These are phyloP conservation scores for Orbicella faveolata DNA, from an alignment of 64 coral and sea anemone species.

Conservation along the genomic window DNA sequence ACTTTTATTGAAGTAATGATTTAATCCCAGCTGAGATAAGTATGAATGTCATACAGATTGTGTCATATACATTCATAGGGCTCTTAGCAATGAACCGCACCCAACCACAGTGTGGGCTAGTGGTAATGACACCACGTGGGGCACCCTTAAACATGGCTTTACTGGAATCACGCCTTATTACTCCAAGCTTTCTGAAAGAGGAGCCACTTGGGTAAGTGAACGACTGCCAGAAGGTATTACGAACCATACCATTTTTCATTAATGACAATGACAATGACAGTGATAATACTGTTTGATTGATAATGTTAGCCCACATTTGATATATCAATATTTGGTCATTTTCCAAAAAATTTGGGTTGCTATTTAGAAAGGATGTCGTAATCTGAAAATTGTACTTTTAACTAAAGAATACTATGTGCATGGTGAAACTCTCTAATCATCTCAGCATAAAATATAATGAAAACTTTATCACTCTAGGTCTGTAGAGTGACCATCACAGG, in stretches of 20 bases:
- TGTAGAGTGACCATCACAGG: no score
- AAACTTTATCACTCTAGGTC: no score
- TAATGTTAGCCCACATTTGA: neutral
- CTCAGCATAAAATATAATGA: no score
- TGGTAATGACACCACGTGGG: constrained; percentile 84
- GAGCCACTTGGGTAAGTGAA: constrained; percentile 71
- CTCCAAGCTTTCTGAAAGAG: constrained; percentile 82
- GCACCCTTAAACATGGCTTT: constrained; percentile 90
- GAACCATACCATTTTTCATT: neutral
- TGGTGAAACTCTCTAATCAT: no score
- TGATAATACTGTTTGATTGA: neutral
- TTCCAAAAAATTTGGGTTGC: no score
- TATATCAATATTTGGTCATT: no score
- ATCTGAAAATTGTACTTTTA: no score
- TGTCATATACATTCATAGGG: constrained; percentile 49
- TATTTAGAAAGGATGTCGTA: no score
- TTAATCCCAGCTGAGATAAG: no score
- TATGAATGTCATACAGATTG: neutral
- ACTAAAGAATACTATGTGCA: no score
- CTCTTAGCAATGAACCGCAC: constrained; percentile 77
- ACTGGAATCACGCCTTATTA: constrained; percentile 75
- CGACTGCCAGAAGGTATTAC: neutral
- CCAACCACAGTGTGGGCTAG: constrained; percentile 90
- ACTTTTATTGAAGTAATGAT: no score
- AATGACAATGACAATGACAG: neutral